A percentile compares a stretch with the other conserved stretches of the same genome.
These are phyloP conservation scores for Dromococcyx pavoninus DNA, from an alignment of 2,797 vertebrate genomes.

Conservation along the genomic window DNA sequence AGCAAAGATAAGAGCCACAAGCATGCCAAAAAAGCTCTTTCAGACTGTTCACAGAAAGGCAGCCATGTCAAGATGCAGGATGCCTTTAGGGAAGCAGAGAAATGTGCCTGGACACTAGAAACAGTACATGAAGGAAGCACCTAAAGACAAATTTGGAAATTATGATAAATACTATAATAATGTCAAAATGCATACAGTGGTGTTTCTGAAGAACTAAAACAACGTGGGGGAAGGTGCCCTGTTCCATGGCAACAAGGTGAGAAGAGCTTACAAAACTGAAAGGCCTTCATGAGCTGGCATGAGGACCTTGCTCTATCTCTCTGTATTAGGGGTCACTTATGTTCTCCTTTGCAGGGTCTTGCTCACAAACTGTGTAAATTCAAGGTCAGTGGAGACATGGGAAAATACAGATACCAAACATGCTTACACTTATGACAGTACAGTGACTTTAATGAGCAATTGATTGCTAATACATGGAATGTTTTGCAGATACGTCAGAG, in stretches of 20 bases:
- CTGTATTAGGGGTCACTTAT: not conserved
- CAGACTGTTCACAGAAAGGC: not conserved
- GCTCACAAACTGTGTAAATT: not conserved
- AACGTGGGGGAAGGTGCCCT: too few relatives aligned
- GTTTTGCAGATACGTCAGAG: not conserved
- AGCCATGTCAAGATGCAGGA: not conserved
- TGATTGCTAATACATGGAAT: not conserved
- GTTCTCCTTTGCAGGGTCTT: rapidly evolving
- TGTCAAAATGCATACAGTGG: not conserved
- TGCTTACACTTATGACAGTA: not conserved
- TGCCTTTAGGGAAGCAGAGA: not conserved
- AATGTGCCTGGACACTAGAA: not conserved
- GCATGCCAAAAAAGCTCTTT: not conserved
- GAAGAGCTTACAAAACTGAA: not conserved
- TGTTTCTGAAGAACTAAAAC: not conserved
- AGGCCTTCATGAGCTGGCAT: not conserved
- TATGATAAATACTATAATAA: not conserved
- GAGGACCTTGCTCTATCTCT: not conserved
- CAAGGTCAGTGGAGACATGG: not conserved
- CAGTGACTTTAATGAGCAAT: not conserved
- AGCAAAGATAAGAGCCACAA: not conserved
- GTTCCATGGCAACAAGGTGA: not conserved
- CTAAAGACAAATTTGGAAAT: not conserved
- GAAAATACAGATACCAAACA: not conserved
- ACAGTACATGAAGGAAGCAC: not conserved